These are phyloP conservation scores for Melierax canorus DNA, from an alignment of 2,113 vertebrate species.

Conservation along the genomic window DNA sequence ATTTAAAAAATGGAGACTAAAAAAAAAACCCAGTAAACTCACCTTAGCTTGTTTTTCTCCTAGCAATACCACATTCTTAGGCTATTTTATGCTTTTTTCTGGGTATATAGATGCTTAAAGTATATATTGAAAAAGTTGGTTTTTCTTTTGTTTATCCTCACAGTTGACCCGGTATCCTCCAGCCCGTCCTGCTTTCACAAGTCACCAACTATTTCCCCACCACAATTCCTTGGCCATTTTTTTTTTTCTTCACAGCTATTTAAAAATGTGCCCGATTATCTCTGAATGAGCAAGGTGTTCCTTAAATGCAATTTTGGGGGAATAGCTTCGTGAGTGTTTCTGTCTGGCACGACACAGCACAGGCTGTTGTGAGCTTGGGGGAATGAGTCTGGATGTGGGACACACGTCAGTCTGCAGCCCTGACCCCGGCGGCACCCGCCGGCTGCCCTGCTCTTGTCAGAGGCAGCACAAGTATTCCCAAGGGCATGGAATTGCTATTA, in stretches of 20 bases:
- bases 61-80: neutral
- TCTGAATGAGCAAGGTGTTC: conserved; percentile 60
- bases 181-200: neutral
- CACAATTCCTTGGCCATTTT: neutral
- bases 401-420: neutral
- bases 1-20: neutral
- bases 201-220: conserved; percentile 18
- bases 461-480: neutral
- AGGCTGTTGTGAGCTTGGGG: neutral
- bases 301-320: neutral
- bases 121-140: neutral
- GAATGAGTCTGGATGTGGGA: neutral
- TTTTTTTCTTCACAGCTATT: neutral
- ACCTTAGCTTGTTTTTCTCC: neutral
- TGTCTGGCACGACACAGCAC: conserved; percentile 16
- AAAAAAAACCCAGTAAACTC: neutral
- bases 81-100: neutral
- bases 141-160: neutral
- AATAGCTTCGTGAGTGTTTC: conserved; percentile 47
- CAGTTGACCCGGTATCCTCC: neutral
- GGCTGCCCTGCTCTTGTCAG: neutral
- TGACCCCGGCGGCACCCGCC: neutral
- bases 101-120: neutral
- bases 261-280: conserved; percentile 27
- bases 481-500: neutral